Evolutionary conservation across 2,888 invertebrate species (phyloP).

Genomic region (Agelastica alni): DNA sequence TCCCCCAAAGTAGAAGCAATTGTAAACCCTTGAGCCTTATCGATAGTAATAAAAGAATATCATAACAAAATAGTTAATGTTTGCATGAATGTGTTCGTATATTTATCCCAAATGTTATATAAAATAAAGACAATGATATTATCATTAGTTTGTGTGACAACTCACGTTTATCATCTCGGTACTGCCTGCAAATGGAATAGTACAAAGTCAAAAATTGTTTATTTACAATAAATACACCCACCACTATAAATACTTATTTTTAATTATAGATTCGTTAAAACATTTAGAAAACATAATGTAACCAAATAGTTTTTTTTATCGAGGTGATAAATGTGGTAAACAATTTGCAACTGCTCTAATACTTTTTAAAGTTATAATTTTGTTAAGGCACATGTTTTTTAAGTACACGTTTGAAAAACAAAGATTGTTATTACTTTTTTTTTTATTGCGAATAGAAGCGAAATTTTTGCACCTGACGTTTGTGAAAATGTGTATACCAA

Average conservation of each 20-base stretch:
- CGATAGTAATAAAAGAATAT: conserved; percentile 37
- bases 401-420: conserved; percentile 4
- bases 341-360: no score
- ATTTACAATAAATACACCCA: no score
- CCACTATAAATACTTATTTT: no score
- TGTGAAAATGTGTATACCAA: conserved; percentile 16
- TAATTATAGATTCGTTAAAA: no score
- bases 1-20: conserved; percentile 38
- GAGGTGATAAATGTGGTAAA: no score
- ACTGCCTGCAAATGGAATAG: no score
- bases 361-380: not conserved
- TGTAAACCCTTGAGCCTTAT: conserved; percentile 40
- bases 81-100: conserved; percentile 22
- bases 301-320: no score
- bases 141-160: not conserved
- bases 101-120: not conserved
- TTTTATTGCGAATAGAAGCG: not conserved
- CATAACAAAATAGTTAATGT: conserved; percentile 13
- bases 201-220: no score
- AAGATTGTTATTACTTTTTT: conserved; percentile 1
- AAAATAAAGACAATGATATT: not conserved
- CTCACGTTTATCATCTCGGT: not conserved
- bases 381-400: not conserved
- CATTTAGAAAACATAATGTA: no score
- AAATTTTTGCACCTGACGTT: conserved; percentile 14